Conservation (phyloP, 2,797 vertebrate genomes). For the Danio kyathit region DNA sequence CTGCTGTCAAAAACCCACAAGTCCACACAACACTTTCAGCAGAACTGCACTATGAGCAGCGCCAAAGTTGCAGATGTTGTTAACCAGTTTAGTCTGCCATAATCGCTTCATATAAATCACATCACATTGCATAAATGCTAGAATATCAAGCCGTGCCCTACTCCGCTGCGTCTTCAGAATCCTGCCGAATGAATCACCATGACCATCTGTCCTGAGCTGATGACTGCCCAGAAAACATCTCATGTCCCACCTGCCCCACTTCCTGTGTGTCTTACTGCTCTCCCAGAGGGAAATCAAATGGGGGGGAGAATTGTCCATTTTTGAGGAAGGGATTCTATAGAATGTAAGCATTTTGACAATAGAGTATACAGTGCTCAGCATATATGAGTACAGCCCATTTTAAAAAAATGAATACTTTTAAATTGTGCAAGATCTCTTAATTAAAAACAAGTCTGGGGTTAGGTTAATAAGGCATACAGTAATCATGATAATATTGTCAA, state of each 20-base stretch:
- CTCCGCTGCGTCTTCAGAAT: slow-evolving; percentile 39
- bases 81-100: slow-evolving; percentile 22
- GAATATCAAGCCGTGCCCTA: slow-evolving; percentile 29
- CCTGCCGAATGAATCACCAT: slow-evolving; percentile 36
- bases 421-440: too few species aligned
- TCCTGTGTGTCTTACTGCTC: slow-evolving; percentile 1
- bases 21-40: not conserved
- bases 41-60: not conserved
- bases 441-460: too few species aligned
- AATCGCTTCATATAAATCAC: slow-evolving; percentile 31
- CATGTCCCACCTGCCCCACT: slow-evolving; percentile 36
- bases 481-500: too few species aligned
- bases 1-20: not conserved
- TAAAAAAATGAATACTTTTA: too few species aligned
- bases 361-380: too few species aligned
- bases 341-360: too few species aligned
- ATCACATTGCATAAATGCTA: slow-evolving; percentile 8
- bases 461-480: too few species aligned
- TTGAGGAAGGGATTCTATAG: not conserved
- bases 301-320: not conserved
- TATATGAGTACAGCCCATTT: too few species aligned
- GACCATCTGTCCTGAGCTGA: slow-evolving; percentile 38
- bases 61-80: slow-evolving; percentile 19
- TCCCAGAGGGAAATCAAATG: not conserved
- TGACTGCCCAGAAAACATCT: slow-evolving; percentile 34